Evolutionary conservation across 64 coral and sea anemone genomes (phyloP).

Genomic region (Pachyseris speciosa): DNA sequence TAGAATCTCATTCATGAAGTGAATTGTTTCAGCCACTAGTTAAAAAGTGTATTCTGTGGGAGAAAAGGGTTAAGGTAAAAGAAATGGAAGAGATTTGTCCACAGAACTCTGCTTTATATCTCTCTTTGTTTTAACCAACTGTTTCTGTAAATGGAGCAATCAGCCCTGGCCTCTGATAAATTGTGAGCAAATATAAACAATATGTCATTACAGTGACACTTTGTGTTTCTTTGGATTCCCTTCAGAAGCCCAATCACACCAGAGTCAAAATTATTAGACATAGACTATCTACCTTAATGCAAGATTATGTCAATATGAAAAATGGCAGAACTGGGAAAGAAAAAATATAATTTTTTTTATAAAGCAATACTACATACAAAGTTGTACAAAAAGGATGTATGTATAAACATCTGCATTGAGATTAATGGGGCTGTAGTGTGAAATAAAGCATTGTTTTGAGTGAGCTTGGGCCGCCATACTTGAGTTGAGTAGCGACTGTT

Average conservation of each 20-base stretch:
- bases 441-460: background rate
- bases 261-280: constrained; percentile 22
- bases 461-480: too few relatives aligned
- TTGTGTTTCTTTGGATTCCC: background rate
- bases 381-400: background rate
- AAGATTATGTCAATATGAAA: constrained; percentile 9
- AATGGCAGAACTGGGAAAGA: constrained; percentile 1
- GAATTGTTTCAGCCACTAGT: too few relatives aligned
- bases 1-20: too few relatives aligned
- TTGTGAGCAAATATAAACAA: too few relatives aligned
- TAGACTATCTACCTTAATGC: background rate
- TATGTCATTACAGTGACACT: too few relatives aligned
- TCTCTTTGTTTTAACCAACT: too few relatives aligned
- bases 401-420: constrained; percentile 5
- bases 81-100: too few relatives aligned
- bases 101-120: too few relatives aligned
- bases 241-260: background rate
- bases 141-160: too few relatives aligned
- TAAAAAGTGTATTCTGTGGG: too few relatives aligned
- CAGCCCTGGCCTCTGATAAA: too few relatives aligned
- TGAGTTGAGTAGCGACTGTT: background rate
- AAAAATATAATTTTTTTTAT: background rate
- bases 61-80: too few relatives aligned
- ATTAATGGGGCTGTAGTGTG: background rate
- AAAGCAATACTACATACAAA: constrained; percentile 5